phyloP scores from a whole-genome alignment of 2,113 vertebrate genomes.

The Gallinago jamesoni region DNA sequence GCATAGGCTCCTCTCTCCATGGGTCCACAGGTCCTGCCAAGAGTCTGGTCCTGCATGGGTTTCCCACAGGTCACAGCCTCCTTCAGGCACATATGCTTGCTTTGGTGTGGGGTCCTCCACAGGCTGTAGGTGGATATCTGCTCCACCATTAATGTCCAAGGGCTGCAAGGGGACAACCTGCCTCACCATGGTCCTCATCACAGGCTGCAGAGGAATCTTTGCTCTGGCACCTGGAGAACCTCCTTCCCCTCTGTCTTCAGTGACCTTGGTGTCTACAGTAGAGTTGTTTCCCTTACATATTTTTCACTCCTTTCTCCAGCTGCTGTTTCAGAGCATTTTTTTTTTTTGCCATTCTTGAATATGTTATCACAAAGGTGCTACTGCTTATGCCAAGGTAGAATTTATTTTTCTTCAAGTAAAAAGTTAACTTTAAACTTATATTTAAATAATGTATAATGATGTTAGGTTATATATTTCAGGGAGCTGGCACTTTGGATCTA shows the following conservation, averaged over 20 bases:
- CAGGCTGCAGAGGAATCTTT: background rate
- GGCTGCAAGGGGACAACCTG: background rate
- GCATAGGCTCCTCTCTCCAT: background rate
- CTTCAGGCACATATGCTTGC: background rate
- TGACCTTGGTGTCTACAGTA: background rate
- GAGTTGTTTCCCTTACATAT: background rate
- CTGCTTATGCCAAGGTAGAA: background rate
- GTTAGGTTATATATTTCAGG: background rate
- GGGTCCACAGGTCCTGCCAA: background rate
- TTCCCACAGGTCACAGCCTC: background rate
- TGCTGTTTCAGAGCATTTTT: background rate
- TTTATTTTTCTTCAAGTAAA: background rate
- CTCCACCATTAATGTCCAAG: background rate
- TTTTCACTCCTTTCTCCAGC: background rate
- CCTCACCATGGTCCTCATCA: background rate
- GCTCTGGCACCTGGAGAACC: background rate
- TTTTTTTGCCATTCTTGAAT: background rate
- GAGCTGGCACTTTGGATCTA: background rate
- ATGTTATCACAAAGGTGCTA: background rate
- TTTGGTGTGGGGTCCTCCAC: background rate
- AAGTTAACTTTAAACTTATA: background rate
- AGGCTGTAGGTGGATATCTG: background rate
- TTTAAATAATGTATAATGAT: background rate
- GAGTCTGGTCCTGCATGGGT: background rate
- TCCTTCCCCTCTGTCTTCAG: background rate